Evolutionary conservation across 2,888 invertebrate genomes (phyloP), one percentile per base, ranked within the genome.

Genomic region (Strigamia maritima): DNA sequence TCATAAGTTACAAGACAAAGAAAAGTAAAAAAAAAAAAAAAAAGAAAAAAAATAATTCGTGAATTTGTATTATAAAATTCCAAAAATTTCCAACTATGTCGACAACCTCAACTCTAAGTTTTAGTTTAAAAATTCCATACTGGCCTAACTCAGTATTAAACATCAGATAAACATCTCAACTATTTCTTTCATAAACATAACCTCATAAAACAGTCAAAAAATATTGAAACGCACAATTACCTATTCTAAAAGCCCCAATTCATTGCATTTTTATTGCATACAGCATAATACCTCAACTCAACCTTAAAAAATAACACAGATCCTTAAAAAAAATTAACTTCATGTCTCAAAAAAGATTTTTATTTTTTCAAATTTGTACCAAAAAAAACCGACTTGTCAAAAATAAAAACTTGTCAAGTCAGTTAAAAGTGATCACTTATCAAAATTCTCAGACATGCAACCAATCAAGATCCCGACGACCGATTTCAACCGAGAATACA

Each of bases 121-220:
- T 44, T 44, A n/a, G 14, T 44, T 44, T 44, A n/a, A 22, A 22
- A 65, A 65, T 22, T 65, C 60, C 60, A 65, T 65, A 65, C 22
- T 22, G 60, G 60, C 24, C 22, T 65, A 65, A 49, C 49, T 65
- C 12, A 65, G 22, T 24, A 22, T 65, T 24, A 49, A 49, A 65
- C 24, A 65, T 65, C 60, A 24, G 60, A 24, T 65, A 65, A 65
- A 65, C 22, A 65, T 65, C 60, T 65, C 60, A 65, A 65, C 60
- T 65, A 65, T 65, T 65, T 65, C 60, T 65, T 65, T 65, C 19
- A 44, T 65, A 65, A 65, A 65, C 60, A 14, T 65, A 65, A 65
- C 60, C 60, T 65, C 60, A 65, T 65, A 65, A 65, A 65, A 65
- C 60, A 65, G 60, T 65, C 60, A 65, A 65, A 65, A 65, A 65